These are phyloP conservation scores for Ectropis grisescens DNA, from an alignment of 1,140 invertebrate species.

Conservation along the genomic window DNA sequence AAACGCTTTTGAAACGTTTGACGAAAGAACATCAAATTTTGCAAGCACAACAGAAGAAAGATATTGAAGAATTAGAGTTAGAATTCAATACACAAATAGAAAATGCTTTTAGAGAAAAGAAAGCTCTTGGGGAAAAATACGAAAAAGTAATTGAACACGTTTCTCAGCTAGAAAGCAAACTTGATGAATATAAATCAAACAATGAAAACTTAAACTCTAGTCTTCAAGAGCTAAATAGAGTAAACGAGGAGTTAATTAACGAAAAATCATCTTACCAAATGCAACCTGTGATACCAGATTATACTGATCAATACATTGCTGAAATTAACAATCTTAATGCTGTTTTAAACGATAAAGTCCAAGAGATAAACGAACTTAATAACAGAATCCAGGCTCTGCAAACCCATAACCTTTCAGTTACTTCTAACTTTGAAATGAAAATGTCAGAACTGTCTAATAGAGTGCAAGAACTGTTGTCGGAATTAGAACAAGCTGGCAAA, in stretches of 20 bases:
- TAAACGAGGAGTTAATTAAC: conserved; percentile 41
- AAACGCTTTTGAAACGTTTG: conserved; percentile 66
- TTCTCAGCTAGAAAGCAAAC: conserved; percentile 42
- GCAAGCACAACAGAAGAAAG: conserved; percentile 63
- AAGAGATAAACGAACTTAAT: conserved; percentile 42
- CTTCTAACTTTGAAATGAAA: conserved; percentile 30
- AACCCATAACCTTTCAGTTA: conserved; percentile 19
- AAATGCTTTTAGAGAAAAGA: conserved; percentile 70
- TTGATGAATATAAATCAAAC: conserved; percentile 41
- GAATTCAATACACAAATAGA: conserved; percentile 75
- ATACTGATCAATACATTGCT: conserved; percentile 53
- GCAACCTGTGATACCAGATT: conserved; percentile 27
- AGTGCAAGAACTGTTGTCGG: conserved; percentile 12
- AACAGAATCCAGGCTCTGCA: conserved; percentile 33
- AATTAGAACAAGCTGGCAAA: conserved; percentile 21
- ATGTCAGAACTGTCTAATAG: conserved; percentile 27
- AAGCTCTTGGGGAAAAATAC: conserved; percentile 64
- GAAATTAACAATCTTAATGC: conserved; percentile 60
- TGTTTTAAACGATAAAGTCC: conserved; percentile 39
- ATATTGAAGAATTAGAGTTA: conserved; percentile 73
- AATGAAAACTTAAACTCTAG: conserved; percentile 37
- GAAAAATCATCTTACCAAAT: conserved; percentile 17
- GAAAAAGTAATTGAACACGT: conserved; percentile 70
- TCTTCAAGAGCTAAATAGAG: conserved; percentile 31
- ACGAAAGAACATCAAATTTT: conserved; percentile 68